These are phyloP conservation scores for Poeciliopsis occidentalis DNA, from an alignment of 2,113 vertebrate genomes.

Conservation along the genomic window DNA sequence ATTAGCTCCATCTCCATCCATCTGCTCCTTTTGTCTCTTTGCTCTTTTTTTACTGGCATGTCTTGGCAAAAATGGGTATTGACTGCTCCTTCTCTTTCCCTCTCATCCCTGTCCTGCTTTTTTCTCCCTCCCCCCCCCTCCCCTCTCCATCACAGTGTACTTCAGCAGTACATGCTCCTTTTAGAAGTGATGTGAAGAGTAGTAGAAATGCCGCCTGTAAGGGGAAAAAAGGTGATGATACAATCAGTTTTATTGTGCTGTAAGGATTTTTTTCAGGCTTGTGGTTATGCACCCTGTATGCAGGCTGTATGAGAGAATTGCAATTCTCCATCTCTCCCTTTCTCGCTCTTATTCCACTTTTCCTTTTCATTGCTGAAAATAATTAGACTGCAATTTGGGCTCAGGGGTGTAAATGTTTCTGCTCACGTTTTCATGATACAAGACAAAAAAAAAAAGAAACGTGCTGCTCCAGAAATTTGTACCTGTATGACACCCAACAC, in stretches of 20 bases:
- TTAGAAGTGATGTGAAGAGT: constrained; percentile 69
- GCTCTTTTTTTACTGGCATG: constrained; percentile 60
- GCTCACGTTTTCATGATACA: constrained; percentile 68
- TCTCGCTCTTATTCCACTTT: constrained; percentile 36
- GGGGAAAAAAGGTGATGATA: constrained; percentile 82
- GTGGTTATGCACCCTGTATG: constrained; percentile 76
- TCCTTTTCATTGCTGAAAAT: constrained; percentile 74
- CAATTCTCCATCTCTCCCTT: constrained; percentile 43
- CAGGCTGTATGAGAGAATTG: constrained; percentile 76
- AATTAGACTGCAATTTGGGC: constrained; percentile 78
- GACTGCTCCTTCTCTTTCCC: constrained; percentile 65
- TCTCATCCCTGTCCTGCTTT: constrained; percentile 47
- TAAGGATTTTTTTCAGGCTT: constrained; percentile 79
- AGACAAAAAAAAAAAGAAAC: constrained; percentile 29
- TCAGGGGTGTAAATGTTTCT: constrained; percentile 68
- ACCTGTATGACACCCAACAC: constrained; percentile 62
- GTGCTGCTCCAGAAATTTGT: constrained; percentile 73
- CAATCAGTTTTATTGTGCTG: constrained; percentile 80
- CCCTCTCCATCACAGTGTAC: constrained; percentile 39
- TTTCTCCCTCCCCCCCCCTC: neutral
- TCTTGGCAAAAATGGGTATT: constrained; percentile 71
- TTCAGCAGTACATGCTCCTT: constrained; percentile 59
- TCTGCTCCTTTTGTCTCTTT: constrained; percentile 71
- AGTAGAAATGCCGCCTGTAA: constrained; percentile 78
- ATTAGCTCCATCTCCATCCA: constrained; percentile 71